Percentiles rank a stretch among this genome's conserved stretches.
phyloP scores from a whole-genome alignment of 1,140 invertebrate genomes.

The Piezodorus guildinii region DNA sequence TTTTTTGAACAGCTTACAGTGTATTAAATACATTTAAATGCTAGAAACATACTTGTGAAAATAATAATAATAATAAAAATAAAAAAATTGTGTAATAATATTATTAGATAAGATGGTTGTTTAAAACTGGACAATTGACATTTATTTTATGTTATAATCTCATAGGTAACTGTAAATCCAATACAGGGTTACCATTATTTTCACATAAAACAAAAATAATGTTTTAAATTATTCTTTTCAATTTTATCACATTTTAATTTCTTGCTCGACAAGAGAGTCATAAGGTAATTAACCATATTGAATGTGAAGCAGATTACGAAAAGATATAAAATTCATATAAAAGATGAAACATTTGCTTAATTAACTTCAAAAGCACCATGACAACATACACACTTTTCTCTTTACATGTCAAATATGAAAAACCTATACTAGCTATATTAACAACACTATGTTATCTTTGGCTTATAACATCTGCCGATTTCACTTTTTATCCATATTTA shows the following conservation, averaged over 20 bases:
- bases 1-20: no score
- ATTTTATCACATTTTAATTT: slow-evolving; percentile 9
- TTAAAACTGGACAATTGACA: no score
- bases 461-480: slow-evolving; percentile 10
- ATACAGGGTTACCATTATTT: no score
- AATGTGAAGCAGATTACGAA: neutral
- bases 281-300: neutral
- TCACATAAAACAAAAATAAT: neutral
- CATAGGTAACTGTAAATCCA: no score
- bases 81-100: no score
- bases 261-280: no score
- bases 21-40: no score
- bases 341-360: slow-evolving; percentile 2
- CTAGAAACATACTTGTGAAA: no score
- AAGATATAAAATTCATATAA: slow-evolving; percentile 13
- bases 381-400: slow-evolving; percentile 2
- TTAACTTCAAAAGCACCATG: slow-evolving; percentile 6
- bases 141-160: no score
- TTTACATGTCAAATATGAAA: neutral
- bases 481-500: neutral
- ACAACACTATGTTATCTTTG: slow-evolving; percentile 8
- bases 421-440: slow-evolving; percentile 2
- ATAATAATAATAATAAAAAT: no score
- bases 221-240: slow-evolving; percentile 10
- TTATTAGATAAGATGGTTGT: no score